These are phyloP conservation scores for Trichoplusia ni DNA, from an alignment of 1,140 invertebrate genomes.

Conservation along the genomic window DNA sequence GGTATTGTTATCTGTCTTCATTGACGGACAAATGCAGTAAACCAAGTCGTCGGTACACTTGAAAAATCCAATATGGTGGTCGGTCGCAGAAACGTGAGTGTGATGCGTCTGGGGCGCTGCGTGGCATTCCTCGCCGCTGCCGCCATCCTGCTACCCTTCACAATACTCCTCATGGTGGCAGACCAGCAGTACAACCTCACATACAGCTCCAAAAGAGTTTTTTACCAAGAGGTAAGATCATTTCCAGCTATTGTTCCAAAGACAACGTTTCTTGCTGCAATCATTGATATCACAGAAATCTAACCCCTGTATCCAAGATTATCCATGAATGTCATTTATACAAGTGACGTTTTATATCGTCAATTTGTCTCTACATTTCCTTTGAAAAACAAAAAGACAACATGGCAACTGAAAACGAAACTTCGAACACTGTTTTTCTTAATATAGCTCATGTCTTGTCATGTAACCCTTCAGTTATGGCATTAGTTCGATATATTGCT, in stretches of 20 bases:
- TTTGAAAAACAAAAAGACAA: no score
- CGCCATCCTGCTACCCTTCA: constrained; percentile 72
- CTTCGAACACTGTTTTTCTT: no score
- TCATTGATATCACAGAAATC: no score
- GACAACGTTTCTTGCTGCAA: not conserved
- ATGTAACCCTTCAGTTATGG: no score
- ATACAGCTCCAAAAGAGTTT: constrained; percentile 72
- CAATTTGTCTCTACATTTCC: no score
- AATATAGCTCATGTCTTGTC: no score
- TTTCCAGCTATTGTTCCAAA: not conserved
- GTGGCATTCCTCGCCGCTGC: constrained; percentile 72
- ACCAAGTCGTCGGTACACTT: no score
- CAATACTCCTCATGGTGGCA: constrained; percentile 73
- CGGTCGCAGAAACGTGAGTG: constrained; percentile 64
- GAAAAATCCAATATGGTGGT: constrained; percentile 36
- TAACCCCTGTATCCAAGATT: no score
- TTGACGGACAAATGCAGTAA: constrained; percentile 7
- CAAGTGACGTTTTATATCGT: no score
- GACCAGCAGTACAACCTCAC: constrained; percentile 76
- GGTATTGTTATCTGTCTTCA: not conserved
- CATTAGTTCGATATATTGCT: no score
- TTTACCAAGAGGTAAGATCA: constrained; percentile 76
- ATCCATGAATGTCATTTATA: no score
- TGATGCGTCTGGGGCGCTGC: constrained; percentile 70
- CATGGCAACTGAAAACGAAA: no score